Conservation (phyloP, 2,113 vertebrate species). For the Cryptomyrus ogoouensis region DNA sequence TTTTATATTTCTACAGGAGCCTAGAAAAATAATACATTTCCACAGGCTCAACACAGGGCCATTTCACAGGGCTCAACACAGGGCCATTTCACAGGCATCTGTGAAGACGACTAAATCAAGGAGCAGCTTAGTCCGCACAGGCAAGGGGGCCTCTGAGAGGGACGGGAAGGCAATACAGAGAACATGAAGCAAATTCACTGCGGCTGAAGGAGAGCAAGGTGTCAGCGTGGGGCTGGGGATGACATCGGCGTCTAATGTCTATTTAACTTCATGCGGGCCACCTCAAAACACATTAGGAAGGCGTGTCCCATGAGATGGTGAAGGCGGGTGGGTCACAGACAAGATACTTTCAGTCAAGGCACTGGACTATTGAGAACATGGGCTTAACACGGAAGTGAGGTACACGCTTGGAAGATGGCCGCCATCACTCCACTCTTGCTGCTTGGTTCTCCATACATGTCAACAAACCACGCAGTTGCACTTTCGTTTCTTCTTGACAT, state of each 20-base stretch:
- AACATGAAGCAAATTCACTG: background rate
- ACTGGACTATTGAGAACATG: constrained; percentile 8
- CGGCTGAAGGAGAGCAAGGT: background rate
- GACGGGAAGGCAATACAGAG: background rate
- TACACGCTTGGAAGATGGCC: background rate
- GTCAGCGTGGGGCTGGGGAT: background rate
- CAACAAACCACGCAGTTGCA: constrained; percentile 14
- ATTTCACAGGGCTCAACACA: background rate
- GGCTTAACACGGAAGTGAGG: background rate
- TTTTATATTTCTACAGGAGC: background rate
- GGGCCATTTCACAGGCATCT: background rate
- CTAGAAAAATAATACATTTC: background rate
- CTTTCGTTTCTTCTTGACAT: constrained; percentile 4
- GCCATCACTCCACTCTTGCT: background rate
- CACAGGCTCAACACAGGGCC: no score
- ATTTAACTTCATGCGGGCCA: background rate
- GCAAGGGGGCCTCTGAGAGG: background rate
- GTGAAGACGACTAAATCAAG: background rate
- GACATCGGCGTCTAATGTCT: background rate
- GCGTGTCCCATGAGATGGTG: background rate
- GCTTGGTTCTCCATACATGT: background rate
- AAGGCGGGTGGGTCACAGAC: background rate
- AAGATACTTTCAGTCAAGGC: constrained; percentile 12
- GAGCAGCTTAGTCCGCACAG: background rate
- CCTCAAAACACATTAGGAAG: background rate